Evolutionary conservation across 1,140 invertebrate species (phyloP).

Genomic region (Cyphomyrmex costatus): DNA sequence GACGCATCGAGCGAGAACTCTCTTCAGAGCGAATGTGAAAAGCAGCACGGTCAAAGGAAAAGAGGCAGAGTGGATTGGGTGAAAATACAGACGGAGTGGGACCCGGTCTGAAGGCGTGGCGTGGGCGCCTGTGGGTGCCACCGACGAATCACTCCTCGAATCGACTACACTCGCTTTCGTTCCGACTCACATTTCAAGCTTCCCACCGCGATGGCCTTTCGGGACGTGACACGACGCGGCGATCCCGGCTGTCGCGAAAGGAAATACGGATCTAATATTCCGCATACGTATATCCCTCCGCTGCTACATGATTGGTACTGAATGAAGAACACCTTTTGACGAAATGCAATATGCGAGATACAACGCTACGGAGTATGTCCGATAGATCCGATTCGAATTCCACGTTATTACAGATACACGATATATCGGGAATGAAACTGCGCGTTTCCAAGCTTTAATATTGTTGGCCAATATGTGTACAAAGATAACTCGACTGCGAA

Average conservation of each 20-base stretch:
- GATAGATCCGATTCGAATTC: neutral
- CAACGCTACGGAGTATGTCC: neutral
- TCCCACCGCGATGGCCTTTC: slow-evolving; percentile 27
- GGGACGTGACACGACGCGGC: neutral
- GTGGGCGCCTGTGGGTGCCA: slow-evolving; percentile 26
- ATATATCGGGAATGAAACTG: neutral
- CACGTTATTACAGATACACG: neutral
- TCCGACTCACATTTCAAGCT: slow-evolving; percentile 25
- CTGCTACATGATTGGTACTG: slow-evolving; percentile 47
- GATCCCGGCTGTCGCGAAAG: neutral
- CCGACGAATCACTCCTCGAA: slow-evolving; percentile 34
- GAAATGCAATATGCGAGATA: slow-evolving; percentile 41
- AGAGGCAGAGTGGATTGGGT: slow-evolving; percentile 56
- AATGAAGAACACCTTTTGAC: slow-evolving; percentile 36
- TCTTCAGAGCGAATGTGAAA: slow-evolving; percentile 38
- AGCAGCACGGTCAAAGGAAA: slow-evolving; percentile 56
- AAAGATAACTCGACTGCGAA: slow-evolving; percentile 3
- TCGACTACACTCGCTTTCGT: slow-evolving; percentile 30
- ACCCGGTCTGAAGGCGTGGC: slow-evolving; percentile 26
- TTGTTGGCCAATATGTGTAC: neutral
- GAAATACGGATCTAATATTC: slow-evolving; percentile 46
- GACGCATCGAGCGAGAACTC: slow-evolving; percentile 46
- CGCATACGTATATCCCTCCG: neutral
- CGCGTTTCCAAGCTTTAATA: slow-evolving; percentile 34
- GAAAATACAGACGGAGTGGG: slow-evolving; percentile 37